phyloP scores from a whole-genome alignment of 23 tunicate genomes.

The Aplidium turbinatum region DNA sequence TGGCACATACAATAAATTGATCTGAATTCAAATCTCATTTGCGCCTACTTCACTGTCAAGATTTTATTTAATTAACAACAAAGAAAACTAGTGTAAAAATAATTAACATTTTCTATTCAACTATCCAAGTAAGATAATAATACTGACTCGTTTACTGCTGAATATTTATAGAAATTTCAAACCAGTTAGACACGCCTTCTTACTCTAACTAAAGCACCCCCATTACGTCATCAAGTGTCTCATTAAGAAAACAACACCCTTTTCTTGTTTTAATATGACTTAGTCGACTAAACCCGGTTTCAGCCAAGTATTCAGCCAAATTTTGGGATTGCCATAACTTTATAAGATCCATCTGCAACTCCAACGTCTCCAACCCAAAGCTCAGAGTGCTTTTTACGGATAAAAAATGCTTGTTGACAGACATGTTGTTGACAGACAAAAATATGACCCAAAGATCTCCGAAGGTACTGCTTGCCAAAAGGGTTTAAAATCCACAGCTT shows the following conservation, averaged over 20 bases:
- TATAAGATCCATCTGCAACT: conserved; percentile 18
- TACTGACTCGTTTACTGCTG: conserved; percentile 32
- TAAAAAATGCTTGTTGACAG: conserved; percentile 7
- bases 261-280: conserved; percentile 45
- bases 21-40: conserved; percentile 3
- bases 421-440: neutral
- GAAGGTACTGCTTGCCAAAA: conserved; percentile 43
- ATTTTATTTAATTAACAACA: neutral
- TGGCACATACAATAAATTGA: neutral
- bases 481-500: conserved; percentile 51
- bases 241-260: conserved; percentile 50
- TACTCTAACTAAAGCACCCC: conserved; percentile 35
- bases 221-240: conserved; percentile 62
- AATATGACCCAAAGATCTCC: conserved; percentile 38
- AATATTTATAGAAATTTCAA: conserved; percentile 43
- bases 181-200: conserved; percentile 11
- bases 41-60: conserved; percentile 3
- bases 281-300: conserved; percentile 52
- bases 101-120: conserved; percentile 15
- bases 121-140: conserved; percentile 1
- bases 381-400: conserved; percentile 37
- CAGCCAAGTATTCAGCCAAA: conserved; percentile 32
- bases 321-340: conserved; percentile 35
- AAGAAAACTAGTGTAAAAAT: neutral
- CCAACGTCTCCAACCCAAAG: conserved; percentile 19